Evolutionary conservation across 2,888 invertebrate genomes (phyloP), one percentile per base, ranked within the genome.

Genomic region (Tetropium fuscum): DNA sequence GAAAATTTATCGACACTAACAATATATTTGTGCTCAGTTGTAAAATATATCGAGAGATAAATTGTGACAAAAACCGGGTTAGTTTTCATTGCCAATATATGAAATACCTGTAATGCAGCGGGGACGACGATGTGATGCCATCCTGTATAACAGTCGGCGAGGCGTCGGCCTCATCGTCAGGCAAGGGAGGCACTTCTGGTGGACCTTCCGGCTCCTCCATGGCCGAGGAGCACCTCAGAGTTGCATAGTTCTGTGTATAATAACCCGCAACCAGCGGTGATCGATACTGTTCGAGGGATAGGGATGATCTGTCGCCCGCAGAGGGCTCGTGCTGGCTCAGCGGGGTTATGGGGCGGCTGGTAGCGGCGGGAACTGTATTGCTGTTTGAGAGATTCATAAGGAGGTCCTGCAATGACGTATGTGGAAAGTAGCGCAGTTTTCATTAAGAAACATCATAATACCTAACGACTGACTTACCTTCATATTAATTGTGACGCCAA

Each of bases 401-500:
- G 16, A 87, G 80, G 64, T 86, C 87, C 86, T 87, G 77, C 30
- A 69, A n/a, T n/a, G n/a, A n/a, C n/a, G n/a, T n/a, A n/a, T n/a
- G n/a, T n/a, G n/a, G n/a, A n/a, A n/a, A n/a, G n/a, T n/a, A n/a
- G n/a, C n/a, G n/a, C n/a, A n/a, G n/a, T n/a, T n/a, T n/a, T n/a
- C n/a, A n/a, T n/a, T n/a, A n/a, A n/a, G n/a, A n/a, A n/a, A n/a
- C n/a, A n/a, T n/a, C n/a, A n/a, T n/a, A n/a, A n/a, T n/a, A 27
- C n/a, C n/a, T 4, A 8, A 15, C 13, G 27, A 11, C 4, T 10
- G 10, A 13, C 69, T 73, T 80, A 87, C 88, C 84, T 89, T 89
- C 86, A 89, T 87, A 78, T 89, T 89, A 63, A 90, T 86, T 2
- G 56, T 53, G 53, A 89, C 87, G 53, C 86, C 85, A 68, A 87